A percentile compares a stretch with the other conserved stretches of the same genome.
Evolutionary conservation across 92 coral and sea anemone species (phyloP).

Genomic region (Umimayanthus chanpuru): DNA sequence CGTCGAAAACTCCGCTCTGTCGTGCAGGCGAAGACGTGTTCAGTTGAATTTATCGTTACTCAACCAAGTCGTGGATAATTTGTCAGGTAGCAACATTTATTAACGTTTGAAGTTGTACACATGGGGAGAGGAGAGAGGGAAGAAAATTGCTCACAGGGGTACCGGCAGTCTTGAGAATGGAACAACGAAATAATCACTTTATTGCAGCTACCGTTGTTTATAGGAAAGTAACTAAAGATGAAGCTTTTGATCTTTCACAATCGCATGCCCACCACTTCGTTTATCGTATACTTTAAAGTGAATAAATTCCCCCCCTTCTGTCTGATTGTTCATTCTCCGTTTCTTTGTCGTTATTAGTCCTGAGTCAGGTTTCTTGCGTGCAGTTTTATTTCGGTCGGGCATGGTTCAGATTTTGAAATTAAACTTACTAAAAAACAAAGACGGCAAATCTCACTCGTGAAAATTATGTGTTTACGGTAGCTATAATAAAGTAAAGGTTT

Average conservation of each 20-base stretch:
- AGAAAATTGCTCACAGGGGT: not conserved
- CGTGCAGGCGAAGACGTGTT: not conserved
- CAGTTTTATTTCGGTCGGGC: not conserved
- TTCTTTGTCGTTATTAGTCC: not conserved
- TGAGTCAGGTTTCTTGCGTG: not conserved
- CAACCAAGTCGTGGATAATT: not conserved
- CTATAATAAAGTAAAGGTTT: not conserved
- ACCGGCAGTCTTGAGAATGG: not conserved
- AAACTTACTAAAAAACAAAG: not conserved
- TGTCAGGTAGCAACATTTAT: not conserved
- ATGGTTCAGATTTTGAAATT: not conserved
- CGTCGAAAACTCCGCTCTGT: not conserved
- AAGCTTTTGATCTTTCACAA: not conserved
- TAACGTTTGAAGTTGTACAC: not conserved
- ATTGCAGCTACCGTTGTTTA: not conserved
- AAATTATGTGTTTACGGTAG: not conserved
- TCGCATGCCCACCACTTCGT: not conserved
- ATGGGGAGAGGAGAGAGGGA: not conserved
- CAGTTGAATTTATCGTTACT: conserved; percentile 31
- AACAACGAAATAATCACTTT: not conserved
- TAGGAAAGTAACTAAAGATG: no score
- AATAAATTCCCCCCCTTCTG: no score
- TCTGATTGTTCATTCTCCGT: not conserved
- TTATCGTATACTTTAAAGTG: not conserved
- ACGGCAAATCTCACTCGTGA: not conserved